Evolutionary conservation across 2,888 invertebrate species (phyloP), one percentile per base, ranked within the genome.

Genomic region (Cerceris rybyensis): DNA sequence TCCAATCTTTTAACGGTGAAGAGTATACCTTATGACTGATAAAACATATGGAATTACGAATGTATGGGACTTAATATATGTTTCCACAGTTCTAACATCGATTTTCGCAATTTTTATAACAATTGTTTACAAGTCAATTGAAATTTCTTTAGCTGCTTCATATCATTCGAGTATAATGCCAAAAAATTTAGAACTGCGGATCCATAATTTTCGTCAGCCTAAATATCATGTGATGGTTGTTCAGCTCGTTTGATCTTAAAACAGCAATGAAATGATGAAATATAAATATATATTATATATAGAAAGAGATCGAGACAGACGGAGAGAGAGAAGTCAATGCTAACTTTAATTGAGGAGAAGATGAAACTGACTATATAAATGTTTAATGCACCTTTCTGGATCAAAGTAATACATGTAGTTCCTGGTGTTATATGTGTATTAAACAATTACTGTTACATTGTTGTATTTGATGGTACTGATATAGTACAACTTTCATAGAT

Each of bases 401-500:
- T 61, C 55, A 46, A 50, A 72, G 39, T 49, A 61, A 69, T 57
- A 63, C 49, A 63, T 57, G 28, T 66, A 72, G 65, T 77, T 75
- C 68, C 64, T 68, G 60, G 39, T 70, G 58, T 74, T 59, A 64
- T 52, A 52, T 72, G 72, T 68, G 67, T 59, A 46, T 46, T 54
- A 52, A 61, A 60, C 13, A 61, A 58, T 61, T 28, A 28, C 28
- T 43, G 64, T 73, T 69, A 54, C 65, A 66, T 61, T 74, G 63
- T 50, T 70, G 50, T 66, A 63, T 66, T 70, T 55, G 58, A 50
- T 59, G 70, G 73, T 65, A 72, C 65, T 59, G 46, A 42, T 46
- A 72, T 80, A 70, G 70, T 66, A 59, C 70, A 71, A 77, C 70
- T 50, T 65, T 60, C 59, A 69, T 63, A 66, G 43, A 50, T 46